Percentiles rank a stretch among this genome's conserved stretches.
Conservation (phyloP, 1,140 invertebrate species). For the Ridgeia piscesae region DNA sequence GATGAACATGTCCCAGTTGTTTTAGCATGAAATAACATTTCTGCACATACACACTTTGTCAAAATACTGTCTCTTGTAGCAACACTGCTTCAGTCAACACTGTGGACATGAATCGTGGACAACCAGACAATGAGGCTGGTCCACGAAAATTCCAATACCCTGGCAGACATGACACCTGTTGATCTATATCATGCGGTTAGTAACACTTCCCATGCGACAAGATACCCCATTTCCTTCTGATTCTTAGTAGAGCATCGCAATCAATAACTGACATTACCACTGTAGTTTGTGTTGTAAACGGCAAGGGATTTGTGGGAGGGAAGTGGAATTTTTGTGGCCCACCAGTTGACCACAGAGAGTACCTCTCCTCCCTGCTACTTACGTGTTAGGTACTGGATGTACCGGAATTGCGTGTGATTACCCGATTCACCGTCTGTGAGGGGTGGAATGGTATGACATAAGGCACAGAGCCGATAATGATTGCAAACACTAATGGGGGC, state of each 20-base stretch:
- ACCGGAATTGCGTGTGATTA: constrained; percentile 20
- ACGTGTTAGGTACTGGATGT: constrained; percentile 27
- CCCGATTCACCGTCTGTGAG: neutral
- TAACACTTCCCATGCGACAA: neutral
- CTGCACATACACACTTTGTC: neutral
- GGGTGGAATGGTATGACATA: neutral
- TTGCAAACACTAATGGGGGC: too few species aligned
- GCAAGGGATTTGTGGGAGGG: neutral
- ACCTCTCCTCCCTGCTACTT: constrained; percentile 8
- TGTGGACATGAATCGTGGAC: neutral
- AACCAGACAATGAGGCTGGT: neutral
- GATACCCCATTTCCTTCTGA: neutral
- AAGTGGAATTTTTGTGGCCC: neutral
- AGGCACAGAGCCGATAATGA: neutral
- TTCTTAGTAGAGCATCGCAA: neutral
- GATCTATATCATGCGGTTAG: neutral
- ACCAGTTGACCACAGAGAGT: neutral
- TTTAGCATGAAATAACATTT: neutral
- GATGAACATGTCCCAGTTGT: neutral
- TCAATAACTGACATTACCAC: neutral
- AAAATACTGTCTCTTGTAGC: neutral
- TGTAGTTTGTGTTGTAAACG: neutral
- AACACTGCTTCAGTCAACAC: neutral
- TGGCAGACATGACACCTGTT: neutral
- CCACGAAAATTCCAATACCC: neutral